Evolutionary conservation across 2,888 invertebrate genomes (phyloP).

Genomic region (Oegoconia quadripuncta): DNA sequence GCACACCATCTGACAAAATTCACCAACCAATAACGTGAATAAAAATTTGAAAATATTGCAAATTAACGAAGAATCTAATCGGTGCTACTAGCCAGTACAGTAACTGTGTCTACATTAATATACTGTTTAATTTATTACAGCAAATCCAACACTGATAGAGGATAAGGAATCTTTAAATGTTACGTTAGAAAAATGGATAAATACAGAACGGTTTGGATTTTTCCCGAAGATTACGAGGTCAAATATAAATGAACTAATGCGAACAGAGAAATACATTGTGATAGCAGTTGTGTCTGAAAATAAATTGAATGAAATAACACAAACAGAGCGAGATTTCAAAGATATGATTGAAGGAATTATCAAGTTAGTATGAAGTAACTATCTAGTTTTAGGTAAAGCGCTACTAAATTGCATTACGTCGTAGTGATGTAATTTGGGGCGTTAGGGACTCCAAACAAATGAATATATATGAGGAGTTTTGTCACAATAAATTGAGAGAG

Average conservation of each 20-base stretch:
- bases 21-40: too few species aligned
- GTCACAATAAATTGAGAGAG: neutral
- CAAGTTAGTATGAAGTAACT: slow-evolving; percentile 51
- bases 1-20: too few species aligned
- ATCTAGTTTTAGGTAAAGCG: neutral
- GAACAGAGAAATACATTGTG: slow-evolving; percentile 92
- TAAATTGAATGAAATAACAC: slow-evolving; percentile 87
- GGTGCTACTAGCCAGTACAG: too few species aligned
- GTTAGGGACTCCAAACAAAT: slow-evolving; percentile 2
- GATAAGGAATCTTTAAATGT: slow-evolving; percentile 74
- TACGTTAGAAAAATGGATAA: slow-evolving; percentile 91
- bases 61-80: too few species aligned
- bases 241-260: slow-evolving; percentile 89
- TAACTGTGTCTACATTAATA: neutral
- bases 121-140: slow-evolving; percentile 35
- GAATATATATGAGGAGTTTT: neutral
- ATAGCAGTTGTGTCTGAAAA: slow-evolving; percentile 93
- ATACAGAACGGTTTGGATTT: slow-evolving; percentile 91
- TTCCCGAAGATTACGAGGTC: slow-evolving; percentile 93
- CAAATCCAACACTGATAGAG: slow-evolving; percentile 37
- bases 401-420: neutral
- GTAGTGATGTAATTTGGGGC: slow-evolving; percentile 8
- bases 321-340: slow-evolving; percentile 89
- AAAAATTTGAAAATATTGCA: too few species aligned
- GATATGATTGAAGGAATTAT: slow-evolving; percentile 92